Evolutionary conservation across 1,140 invertebrate genomes (phyloP).

Genomic region (Homarus americanus): DNA sequence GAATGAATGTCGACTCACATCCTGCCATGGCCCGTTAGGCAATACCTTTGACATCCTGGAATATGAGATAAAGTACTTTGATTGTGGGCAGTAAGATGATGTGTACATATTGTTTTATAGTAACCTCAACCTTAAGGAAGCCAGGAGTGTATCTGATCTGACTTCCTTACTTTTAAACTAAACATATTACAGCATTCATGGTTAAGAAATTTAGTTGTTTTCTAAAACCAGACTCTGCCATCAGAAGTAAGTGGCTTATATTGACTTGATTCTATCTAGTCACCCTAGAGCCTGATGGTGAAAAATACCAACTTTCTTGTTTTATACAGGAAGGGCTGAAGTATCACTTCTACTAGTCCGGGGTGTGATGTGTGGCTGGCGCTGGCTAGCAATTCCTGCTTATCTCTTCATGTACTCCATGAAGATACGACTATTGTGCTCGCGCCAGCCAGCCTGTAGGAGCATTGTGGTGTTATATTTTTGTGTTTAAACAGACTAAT

Average conservation of each 20-base stretch:
- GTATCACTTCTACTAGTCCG: slow-evolving; percentile 64
- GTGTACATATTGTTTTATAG: no score
- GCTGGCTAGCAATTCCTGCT: slow-evolving; percentile 35
- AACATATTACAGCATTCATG: no score
- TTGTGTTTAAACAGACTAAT: not conserved
- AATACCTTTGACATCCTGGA: no score
- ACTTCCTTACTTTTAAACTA: no score
- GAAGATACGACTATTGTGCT: slow-evolving; percentile 5
- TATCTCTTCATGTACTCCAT: slow-evolving; percentile 31
- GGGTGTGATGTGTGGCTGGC: slow-evolving; percentile 39
- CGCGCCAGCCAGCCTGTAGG: slow-evolving; percentile 49
- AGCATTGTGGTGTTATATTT: not conserved
- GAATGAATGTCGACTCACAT: not conserved
- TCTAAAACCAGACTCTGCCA: no score
- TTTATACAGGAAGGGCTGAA: slow-evolving; percentile 56
- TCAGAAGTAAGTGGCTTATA: not conserved
- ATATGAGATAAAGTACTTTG: no score
- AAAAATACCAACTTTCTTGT: slow-evolving; percentile 26
- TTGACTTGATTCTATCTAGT: not conserved
- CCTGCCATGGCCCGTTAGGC: not conserved
- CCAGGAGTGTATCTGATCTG: no score
- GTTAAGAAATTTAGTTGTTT: no score
- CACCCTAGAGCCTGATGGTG: not conserved
- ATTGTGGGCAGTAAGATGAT: no score
- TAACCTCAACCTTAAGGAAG: no score